phyloP scores from a whole-genome alignment of 2,113 vertebrate species.

The Tylochromis polylepis region DNA sequence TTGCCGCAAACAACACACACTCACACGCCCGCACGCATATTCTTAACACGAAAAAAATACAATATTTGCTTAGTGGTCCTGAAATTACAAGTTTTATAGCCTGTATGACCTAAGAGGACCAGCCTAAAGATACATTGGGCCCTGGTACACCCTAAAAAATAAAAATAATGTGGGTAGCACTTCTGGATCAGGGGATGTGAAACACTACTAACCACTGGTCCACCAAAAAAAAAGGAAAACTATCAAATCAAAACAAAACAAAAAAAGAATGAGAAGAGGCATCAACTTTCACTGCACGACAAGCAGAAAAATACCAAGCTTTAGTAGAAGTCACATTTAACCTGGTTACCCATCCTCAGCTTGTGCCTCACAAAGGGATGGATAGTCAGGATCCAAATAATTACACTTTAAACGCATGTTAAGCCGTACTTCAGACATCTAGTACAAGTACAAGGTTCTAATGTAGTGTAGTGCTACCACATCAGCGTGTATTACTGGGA shows the following conservation, averaged over 20 bases:
- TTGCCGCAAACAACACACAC: neutral
- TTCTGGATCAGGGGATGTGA: constrained; percentile 57
- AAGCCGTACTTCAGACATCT: constrained; percentile 54
- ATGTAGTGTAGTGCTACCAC: constrained; percentile 66
- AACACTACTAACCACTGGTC: constrained; percentile 66
- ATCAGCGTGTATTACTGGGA: constrained; percentile 52
- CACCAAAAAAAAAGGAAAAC: constrained; percentile 55
- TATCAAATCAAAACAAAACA: constrained; percentile 28
- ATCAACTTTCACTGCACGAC: constrained; percentile 66
- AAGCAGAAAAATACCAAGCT: constrained; percentile 66
- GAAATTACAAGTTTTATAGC: constrained; percentile 60
- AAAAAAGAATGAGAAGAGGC: constrained; percentile 40
- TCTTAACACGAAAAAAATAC: constrained; percentile 19
- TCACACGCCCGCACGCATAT: neutral
- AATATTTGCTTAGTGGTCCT: constrained; percentile 68
- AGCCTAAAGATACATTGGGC: constrained; percentile 66
- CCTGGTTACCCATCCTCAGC: constrained; percentile 46
- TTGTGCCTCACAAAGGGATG: constrained; percentile 41
- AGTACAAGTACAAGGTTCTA: constrained; percentile 42
- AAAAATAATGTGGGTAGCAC: constrained; percentile 28
- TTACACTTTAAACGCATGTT: constrained; percentile 55
- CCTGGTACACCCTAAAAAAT: constrained; percentile 34
- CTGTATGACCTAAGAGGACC: constrained; percentile 64
- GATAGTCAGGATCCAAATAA: constrained; percentile 47
- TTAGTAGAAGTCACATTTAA: constrained; percentile 39